A percentile compares a stretch with the other conserved stretches of the same genome.
Evolutionary conservation across 2,113 vertebrate species (phyloP).

Genomic region (Nanorana parkeri): DNA sequence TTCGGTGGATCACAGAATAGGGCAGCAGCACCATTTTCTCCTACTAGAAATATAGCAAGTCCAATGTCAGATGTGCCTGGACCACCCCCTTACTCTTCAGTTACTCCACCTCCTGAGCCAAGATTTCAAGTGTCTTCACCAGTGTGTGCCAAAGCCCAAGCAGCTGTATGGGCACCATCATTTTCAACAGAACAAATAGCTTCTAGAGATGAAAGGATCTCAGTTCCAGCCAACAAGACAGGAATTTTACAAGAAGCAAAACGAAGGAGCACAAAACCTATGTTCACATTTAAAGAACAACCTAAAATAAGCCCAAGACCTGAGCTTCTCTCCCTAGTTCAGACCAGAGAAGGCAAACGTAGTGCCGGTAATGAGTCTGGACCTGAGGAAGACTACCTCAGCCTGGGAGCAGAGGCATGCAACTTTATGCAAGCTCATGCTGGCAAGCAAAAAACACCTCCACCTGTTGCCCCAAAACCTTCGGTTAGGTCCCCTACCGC

Average conservation of each 20-base stretch:
- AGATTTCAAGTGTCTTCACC: conserved; percentile 74
- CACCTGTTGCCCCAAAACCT: conserved; percentile 95
- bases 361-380: conserved; percentile 85
- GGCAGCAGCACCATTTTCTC: conserved; percentile 75
- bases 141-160: conserved; percentile 58
- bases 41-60: conserved; percentile 70
- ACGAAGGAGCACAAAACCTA: conserved; percentile 83
- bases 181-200: conserved; percentile 88
- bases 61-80: conserved; percentile 78
- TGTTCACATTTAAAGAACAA: conserved; percentile 94
- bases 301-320: conserved; percentile 94
- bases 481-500: conserved; percentile 74
- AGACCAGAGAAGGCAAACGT: conserved; percentile 81
- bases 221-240: conserved; percentile 89
- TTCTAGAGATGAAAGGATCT: conserved; percentile 92
- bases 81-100: conserved; percentile 74
- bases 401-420: conserved; percentile 95
- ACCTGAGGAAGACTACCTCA: conserved; percentile 97
- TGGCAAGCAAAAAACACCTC: conserved; percentile 88
- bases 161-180: conserved; percentile 76
- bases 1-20: conserved; percentile 78
- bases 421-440: conserved; percentile 90
- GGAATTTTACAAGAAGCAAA: conserved; percentile 88
- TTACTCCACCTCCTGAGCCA: conserved; percentile 72
- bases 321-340: conserved; percentile 89